Evolutionary conservation across 2,113 vertebrate species (phyloP).

Genomic region (Smithornis capensis): DNA sequence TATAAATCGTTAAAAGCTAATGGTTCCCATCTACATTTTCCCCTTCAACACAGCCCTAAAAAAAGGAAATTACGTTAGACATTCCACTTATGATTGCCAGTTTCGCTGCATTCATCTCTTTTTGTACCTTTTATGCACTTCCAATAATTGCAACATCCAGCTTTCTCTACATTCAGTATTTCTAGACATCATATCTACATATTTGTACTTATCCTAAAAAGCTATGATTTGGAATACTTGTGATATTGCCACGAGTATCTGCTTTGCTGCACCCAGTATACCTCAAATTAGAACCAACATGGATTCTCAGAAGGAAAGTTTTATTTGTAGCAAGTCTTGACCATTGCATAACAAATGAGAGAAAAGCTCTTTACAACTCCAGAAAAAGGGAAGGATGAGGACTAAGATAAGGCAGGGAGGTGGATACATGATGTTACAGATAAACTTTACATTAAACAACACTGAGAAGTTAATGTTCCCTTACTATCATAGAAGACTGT

Average conservation of each 20-base stretch:
- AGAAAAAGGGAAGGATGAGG: background rate
- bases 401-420: background rate
- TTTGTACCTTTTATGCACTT: background rate
- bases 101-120: background rate
- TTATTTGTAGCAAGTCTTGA: background rate
- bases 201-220: background rate
- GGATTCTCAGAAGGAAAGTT: background rate
- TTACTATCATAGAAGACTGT: background rate
- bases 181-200: background rate
- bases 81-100: constrained; percentile 11
- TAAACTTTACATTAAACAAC: background rate
- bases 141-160: background rate
- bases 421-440: background rate
- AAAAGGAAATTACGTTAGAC: background rate
- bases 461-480: background rate
- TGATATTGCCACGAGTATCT: background rate
- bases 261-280: background rate
- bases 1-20: constrained; percentile 50
- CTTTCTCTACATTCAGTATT: background rate
- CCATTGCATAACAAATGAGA: background rate
- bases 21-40: constrained; percentile 24
- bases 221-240: background rate
- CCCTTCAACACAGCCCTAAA: constrained; percentile 1
- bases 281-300: background rate
- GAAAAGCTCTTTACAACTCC: accelerated